Evolutionary conservation across 1,140 invertebrate genomes (phyloP).

Genomic region (Cephus cinctus): DNA sequence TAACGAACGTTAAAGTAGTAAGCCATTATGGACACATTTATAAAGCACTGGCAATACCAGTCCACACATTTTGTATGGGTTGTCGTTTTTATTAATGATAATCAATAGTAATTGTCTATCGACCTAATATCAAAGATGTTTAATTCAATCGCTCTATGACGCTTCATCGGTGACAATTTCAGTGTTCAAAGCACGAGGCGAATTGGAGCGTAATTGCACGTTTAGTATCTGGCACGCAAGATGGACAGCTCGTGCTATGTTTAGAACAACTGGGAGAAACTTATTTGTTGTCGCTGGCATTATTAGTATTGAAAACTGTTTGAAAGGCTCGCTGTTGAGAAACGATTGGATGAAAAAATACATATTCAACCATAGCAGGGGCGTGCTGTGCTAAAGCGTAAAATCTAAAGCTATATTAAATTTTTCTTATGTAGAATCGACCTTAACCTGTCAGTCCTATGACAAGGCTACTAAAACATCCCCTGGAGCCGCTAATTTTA

Average conservation of each 20-base stretch:
- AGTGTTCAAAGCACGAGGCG: not conserved
- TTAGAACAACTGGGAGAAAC: conserved; percentile 18
- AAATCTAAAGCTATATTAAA: conserved; percentile 4
- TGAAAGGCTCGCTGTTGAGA: not conserved
- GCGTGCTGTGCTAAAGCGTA: not conserved
- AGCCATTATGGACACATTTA: too few relatives aligned
- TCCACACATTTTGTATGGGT: not conserved
- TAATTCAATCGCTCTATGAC: too few relatives aligned
- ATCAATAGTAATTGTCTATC: not conserved
- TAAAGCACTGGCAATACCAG: not conserved
- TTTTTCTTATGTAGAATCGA: too few relatives aligned
- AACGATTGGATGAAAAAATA: not conserved
- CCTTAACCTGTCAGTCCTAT: too few relatives aligned
- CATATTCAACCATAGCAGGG: not conserved
- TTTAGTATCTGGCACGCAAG: conserved; percentile 13
- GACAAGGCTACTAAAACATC: too few relatives aligned
- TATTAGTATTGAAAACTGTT: not conserved
- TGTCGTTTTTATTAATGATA: not conserved
- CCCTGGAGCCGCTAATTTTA: too few relatives aligned
- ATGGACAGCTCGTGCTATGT: conserved; percentile 20
- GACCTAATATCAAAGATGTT: too few relatives aligned
- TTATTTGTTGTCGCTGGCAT: not conserved
- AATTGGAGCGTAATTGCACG: conserved; percentile 11
- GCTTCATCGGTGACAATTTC: too few relatives aligned
- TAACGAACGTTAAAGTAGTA: too few relatives aligned